These are phyloP conservation scores for Galaxea fascicularis DNA, from an alignment of 92 coral and sea anemone species.

Conservation along the genomic window DNA sequence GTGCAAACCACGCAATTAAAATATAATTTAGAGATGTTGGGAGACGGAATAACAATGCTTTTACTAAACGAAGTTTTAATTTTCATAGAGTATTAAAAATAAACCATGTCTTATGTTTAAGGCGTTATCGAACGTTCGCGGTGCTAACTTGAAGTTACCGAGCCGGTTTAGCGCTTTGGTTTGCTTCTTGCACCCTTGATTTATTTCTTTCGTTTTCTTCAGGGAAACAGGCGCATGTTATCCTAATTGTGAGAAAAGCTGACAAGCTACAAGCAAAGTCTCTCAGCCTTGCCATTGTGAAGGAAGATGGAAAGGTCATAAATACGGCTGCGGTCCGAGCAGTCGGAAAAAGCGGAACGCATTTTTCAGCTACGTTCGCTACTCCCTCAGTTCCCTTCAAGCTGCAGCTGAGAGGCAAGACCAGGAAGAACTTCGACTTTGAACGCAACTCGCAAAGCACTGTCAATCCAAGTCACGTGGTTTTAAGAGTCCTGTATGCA, in stretches of 20 bases:
- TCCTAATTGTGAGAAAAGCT: conserved; percentile 71
- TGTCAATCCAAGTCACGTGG: conserved; percentile 61
- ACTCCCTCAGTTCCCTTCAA: conserved; percentile 74
- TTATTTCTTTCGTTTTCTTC: neutral
- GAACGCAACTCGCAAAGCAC: conserved; percentile 59
- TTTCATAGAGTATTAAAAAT: too few species aligned
- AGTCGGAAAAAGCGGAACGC: conserved; percentile 58
- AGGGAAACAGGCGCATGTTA: conserved; percentile 63
- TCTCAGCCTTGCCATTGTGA: conserved; percentile 60
- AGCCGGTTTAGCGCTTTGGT: neutral
- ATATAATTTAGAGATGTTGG: too few species aligned
- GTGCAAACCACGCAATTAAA: too few species aligned
- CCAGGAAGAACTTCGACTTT: conserved; percentile 65
- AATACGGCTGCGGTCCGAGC: conserved; percentile 52
- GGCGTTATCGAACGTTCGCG: too few species aligned
- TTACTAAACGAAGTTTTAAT: too few species aligned
- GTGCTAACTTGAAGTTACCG: neutral
- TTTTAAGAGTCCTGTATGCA: conserved; percentile 64
- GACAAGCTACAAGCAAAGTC: conserved; percentile 37
- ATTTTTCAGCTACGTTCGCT: conserved; percentile 61
- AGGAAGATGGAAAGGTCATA: conserved; percentile 41
- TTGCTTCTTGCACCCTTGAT: too few species aligned
- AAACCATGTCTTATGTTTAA: too few species aligned
- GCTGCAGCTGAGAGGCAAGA: conserved; percentile 71
- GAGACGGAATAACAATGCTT: too few species aligned